Conservation (phyloP, 2,797 vertebrate genomes). For the Sparus aurata region DNA sequence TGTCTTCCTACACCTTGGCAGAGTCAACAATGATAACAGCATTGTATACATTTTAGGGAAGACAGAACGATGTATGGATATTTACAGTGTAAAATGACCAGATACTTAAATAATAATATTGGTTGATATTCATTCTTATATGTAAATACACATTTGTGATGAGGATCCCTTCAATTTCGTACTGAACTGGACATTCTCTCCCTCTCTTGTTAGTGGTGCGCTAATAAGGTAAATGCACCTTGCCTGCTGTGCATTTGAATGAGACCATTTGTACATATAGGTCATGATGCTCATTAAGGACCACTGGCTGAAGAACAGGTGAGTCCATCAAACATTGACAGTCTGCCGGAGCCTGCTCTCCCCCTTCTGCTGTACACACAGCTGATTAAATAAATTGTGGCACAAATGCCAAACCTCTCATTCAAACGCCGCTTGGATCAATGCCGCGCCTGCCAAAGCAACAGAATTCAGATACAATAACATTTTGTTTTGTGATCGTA, state of each 20-base stretch:
- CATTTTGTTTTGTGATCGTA: slow-evolving; percentile 7
- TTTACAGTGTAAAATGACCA: not conserved
- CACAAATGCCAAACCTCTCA: slow-evolving; percentile 52
- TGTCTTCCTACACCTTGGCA: not conserved
- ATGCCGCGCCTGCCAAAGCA: slow-evolving; percentile 2
- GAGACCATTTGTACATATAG: slow-evolving; percentile 45
- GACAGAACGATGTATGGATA: not conserved
- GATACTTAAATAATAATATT: not conserved
- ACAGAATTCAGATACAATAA: slow-evolving; percentile 23
- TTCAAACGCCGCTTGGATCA: slow-evolving; percentile 31
- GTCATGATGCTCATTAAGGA: slow-evolving; percentile 61
- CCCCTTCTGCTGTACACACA: slow-evolving; percentile 32
- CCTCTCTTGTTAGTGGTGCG: not conserved
- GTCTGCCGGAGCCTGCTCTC: slow-evolving; percentile 30
- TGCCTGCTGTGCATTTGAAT: slow-evolving; percentile 3
- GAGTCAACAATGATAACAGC: not conserved
- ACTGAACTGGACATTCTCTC: not conserved
- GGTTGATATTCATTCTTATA: not conserved
- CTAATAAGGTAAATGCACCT: slow-evolving; percentile 33
- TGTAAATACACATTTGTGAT: not conserved
- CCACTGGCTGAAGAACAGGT: slow-evolving; percentile 40
- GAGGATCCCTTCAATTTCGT: not conserved
- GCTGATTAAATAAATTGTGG: slow-evolving; percentile 49
- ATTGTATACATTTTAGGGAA: not conserved
- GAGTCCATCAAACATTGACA: slow-evolving; percentile 52